Conservation (phyloP, 2,113 vertebrate genomes). For the Apaloderma vittatum region DNA sequence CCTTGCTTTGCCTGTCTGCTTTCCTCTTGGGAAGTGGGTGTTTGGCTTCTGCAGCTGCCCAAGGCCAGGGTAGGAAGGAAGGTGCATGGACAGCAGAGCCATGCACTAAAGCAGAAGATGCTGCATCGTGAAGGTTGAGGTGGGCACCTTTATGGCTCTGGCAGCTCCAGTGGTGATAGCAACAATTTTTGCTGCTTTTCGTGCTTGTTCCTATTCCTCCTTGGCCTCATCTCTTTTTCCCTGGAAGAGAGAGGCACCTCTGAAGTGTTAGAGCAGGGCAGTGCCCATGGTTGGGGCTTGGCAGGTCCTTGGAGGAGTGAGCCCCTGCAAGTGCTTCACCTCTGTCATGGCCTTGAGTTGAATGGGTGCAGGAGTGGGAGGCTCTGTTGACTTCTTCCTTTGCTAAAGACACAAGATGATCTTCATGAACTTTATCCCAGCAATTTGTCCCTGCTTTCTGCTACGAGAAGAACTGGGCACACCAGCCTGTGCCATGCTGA, state of each 20-base stretch:
- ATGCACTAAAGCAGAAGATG: not conserved
- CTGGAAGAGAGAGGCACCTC: not conserved
- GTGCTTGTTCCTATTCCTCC: not conserved
- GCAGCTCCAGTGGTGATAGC: not conserved
- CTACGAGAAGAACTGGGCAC: not conserved
- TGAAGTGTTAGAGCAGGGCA: not conserved
- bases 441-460: not conserved
- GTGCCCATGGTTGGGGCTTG: not conserved
- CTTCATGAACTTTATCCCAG: not conserved
- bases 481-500: not conserved
- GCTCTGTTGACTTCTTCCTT: not conserved
- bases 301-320: not conserved
- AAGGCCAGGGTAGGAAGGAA: not conserved
- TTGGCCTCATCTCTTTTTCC: not conserved
- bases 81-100: not conserved
- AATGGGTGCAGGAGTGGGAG: not conserved
- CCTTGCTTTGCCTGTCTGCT: not conserved
- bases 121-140: not conserved
- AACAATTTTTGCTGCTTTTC: not conserved
- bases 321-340: not conserved
- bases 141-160: not conserved
- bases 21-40: not conserved
- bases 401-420: not conserved
- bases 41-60: not conserved
- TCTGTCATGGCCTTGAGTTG: not conserved